These are phyloP conservation scores for Probosciger aterrimus DNA, from an alignment of 2,113 vertebrate genomes.

Conservation along the genomic window DNA sequence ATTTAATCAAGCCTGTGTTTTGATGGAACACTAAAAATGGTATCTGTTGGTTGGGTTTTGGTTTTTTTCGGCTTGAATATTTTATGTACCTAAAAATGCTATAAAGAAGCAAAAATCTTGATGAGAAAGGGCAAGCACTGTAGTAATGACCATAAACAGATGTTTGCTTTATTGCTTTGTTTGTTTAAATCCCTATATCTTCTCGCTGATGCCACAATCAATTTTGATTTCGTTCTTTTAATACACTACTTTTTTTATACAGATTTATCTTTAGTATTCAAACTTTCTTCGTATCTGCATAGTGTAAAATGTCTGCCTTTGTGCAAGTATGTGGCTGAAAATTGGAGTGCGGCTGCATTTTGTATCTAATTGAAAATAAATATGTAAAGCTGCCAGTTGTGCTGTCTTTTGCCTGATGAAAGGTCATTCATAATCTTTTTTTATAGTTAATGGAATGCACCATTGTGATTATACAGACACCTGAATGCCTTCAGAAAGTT, in stretches of 20 bases:
- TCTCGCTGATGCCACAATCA: not conserved
- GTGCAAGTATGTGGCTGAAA: not conserved
- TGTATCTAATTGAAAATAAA: slow-evolving; percentile 55
- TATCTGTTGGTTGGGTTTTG: not conserved
- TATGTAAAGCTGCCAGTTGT: slow-evolving; percentile 30
- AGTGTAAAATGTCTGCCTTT: not conserved
- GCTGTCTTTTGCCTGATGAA: slow-evolving; percentile 54
- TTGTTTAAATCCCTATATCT: not conserved
- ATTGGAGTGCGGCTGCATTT: not conserved
- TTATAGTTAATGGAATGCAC: slow-evolving; percentile 53
- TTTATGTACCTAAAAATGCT: not conserved
- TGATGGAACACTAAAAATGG: not conserved
- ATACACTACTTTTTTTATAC: not conserved
- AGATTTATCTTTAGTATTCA: not conserved
- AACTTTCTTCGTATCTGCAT: not conserved
- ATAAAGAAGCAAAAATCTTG: not conserved
- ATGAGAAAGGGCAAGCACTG: not conserved
- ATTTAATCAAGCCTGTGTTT: not conserved
- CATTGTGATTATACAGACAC: slow-evolving; percentile 50
- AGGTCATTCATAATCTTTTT: slow-evolving; percentile 66
- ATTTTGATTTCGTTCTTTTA: not conserved
- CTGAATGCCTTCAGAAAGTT: slow-evolving; percentile 60
- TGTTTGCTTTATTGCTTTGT: not conserved
- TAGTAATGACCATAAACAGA: not conserved
- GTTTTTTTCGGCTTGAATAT: not conserved